Evolutionary conservation across 2,113 vertebrate species (phyloP).

Genomic region (Scophthalmus maximus): DNA sequence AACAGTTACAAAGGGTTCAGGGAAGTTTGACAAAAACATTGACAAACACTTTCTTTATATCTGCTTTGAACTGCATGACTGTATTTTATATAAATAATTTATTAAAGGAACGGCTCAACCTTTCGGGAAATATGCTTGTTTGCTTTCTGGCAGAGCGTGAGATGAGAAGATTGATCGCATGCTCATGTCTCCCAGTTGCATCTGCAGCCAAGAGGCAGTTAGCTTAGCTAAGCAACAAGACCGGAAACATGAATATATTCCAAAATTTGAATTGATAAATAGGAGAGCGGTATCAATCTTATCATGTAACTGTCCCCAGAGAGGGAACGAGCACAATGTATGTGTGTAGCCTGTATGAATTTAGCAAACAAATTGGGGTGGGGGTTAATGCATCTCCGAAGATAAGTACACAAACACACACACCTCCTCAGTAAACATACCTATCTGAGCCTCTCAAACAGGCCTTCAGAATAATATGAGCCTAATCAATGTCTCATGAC

Average conservation of each 20-base stretch:
- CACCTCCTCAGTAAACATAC: neutral
- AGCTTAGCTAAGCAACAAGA: neutral
- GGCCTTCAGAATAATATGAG: no score
- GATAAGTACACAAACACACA: neutral
- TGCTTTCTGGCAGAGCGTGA: no score
- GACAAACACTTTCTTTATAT: neutral
- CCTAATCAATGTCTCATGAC: no score
- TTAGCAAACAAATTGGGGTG: neutral
- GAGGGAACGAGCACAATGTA: neutral
- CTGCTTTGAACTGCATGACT: neutral
- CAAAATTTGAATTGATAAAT: neutral
- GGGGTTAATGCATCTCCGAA: neutral
- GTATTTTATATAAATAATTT: neutral
- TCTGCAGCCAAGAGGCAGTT: neutral
- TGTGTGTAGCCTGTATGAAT: no score
- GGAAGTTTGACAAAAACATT: neutral
- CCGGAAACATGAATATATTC: slow-evolving; percentile 5
- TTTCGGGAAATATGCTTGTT: neutral
- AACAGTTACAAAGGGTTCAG: neutral
- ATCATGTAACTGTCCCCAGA: neutral
- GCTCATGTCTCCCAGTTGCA: neutral
- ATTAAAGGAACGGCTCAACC: neutral
- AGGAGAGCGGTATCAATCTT: neutral
- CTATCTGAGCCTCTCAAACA: neutral
- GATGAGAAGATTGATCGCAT: neutral